Evolutionary conservation across 2,888 invertebrate species (phyloP), one percentile per base, ranked within the genome.

Genomic region (Lepidochrysops patricia): DNA sequence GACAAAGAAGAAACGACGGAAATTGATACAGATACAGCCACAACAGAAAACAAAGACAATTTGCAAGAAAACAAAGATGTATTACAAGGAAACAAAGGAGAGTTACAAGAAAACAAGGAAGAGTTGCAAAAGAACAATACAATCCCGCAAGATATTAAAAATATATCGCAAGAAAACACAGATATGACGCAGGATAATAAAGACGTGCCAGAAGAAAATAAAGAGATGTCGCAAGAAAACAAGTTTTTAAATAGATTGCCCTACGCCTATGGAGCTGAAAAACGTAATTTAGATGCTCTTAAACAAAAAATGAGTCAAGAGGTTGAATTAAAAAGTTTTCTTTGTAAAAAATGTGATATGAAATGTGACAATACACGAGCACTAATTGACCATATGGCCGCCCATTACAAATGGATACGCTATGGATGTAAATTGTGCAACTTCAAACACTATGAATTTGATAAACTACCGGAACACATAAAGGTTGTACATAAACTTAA

Each of bases 371-470:
- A 89, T 27, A 72, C 89, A 13, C 81, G 85, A 57, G 90, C 91
- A 66, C 73, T 94, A 4, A 83, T 91, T 25, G 78, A 82, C 54
- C 94, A 94, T 68, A 91, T 93, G 80, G 92, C 93, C 0, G 70
- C 70, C 3, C 94, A 95, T 73, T 91, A 93, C 62, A 92, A 92
- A 62, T 94, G 94, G 92, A 91, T 92, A 70, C 90, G 94, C 27
- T 96, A 93, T 73, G 93, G 93, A 60, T 96, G 96, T 73, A 93
- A 92, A 70, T 78, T 93, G 15, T 96, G 96, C 77, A 90, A 92
- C 57, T 95, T 91, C 71, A 92, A 92, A 71, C 91, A 93, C 62
- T 94, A 92, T 67, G 82, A 90, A 12, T 93, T 92, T 67, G 90
- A 90, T 56, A 92, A 93, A 65, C 90, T 94, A 50, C 90, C 92